Evolutionary conservation across 2,888 invertebrate genomes (phyloP), one percentile per base, ranked within the genome.

Genomic region (Metopia argyrocephala): DNA sequence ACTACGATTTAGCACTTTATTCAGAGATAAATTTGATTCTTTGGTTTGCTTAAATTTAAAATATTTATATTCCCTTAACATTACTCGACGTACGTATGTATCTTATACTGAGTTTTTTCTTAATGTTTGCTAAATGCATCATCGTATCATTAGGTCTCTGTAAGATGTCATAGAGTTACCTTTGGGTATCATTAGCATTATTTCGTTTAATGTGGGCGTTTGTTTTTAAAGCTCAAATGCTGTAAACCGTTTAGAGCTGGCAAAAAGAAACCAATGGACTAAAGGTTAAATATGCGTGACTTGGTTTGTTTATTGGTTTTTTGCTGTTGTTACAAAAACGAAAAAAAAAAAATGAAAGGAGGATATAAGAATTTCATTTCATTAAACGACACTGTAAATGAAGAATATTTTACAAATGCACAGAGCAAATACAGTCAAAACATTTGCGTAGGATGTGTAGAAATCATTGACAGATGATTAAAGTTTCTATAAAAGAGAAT

Each of bases 131-230:
- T 38, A 64, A 69, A 76, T 82, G 83, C 84, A 23, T 27, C 5
- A 9, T 54, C 45, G 38, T 45, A 27, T 84, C 76, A 64, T 65
- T 50, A 23, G 38, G 38, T 38, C 12, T 7, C 38, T 38, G 18
- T 61, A n/a, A n/a, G n/a, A n/a, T n/a, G 9, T 52, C 61, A 82
- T 86, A 85, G 85, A 83, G 81, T 79, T 83, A 83, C 87, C 87
- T 85, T 82, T 69, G 86, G 86, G 86, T 85, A 83, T 86, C 85
- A 84, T 87, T 86, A 86, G 71, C 65, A 76, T 78, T 81, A 57
- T 50, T 68, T 59, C 54, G 45, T 31, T 71, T 57, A 71, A 56
- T 38, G 56, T 64, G 28, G 50, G 25, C 28, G 68, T 15, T 18
- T 56, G 27, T 62, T n/a, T 31, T 45, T 45, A 70, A 71, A 38